phyloP scores from a whole-genome alignment of 2,888 invertebrate genomes.

The Eristalis tenax region DNA sequence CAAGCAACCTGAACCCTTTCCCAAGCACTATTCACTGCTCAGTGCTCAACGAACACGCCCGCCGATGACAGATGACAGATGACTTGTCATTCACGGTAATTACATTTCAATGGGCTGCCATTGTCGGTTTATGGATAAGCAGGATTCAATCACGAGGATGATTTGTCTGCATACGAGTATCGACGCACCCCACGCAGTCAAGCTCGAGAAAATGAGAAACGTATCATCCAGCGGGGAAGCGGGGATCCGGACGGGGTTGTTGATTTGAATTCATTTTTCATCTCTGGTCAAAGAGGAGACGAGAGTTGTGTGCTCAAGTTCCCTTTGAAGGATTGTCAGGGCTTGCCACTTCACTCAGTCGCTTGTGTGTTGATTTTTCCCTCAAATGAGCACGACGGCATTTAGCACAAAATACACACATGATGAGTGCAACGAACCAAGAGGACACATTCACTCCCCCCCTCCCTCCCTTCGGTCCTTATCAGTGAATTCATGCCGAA shows the following conservation, averaged over 20 bases:
- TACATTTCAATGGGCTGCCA: constrained; percentile 6
- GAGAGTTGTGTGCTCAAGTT: not conserved
- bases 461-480: not conserved
- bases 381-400: not conserved
- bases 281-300: not conserved
- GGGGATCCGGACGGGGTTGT: not conserved
- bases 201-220: constrained; percentile 32
- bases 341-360: not conserved
- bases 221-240: no score
- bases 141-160: not conserved
- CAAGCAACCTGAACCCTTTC: not conserved
- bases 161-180: not conserved
- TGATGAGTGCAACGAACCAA: not conserved
- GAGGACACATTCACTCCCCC: not conserved
- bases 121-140: not conserved
- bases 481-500: constrained; percentile 31
- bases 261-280: not conserved
- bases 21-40: not conserved
- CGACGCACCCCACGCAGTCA: constrained; percentile 29
- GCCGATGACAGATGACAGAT: constrained; percentile 27
- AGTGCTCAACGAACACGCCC: not conserved
- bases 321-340: not conserved
- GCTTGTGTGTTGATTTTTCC: not conserved
- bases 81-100: constrained; percentile 16
- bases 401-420: not conserved